Percentiles rank a stretch among this genome's conserved stretches.
phyloP scores from a whole-genome alignment of 1,140 invertebrate species.

The Reticulitermes speratus region DNA sequence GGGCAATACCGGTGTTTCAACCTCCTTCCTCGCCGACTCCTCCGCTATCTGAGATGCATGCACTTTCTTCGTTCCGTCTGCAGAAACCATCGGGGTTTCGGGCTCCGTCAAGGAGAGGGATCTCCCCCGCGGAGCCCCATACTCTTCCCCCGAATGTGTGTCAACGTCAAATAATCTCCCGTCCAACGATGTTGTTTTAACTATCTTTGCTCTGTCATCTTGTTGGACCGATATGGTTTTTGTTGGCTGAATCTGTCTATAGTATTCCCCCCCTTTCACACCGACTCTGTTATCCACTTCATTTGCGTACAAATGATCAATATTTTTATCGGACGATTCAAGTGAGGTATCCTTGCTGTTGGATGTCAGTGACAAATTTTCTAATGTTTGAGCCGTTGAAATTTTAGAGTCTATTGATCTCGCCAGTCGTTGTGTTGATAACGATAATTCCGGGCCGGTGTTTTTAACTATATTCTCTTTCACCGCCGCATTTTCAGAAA shows the following conservation, averaged over 20 bases:
- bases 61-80: neutral
- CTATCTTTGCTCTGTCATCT: neutral
- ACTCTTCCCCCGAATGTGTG: conserved; percentile 22
- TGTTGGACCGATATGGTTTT: neutral
- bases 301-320: neutral
- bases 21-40: neutral
- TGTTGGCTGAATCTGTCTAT: conserved; percentile 25
- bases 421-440: neutral
- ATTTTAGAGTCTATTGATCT: neutral
- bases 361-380: neutral
- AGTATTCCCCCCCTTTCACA: conserved; percentile 4
- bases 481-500: neutral
- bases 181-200: neutral
- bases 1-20: neutral
- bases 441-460: neutral
- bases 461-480: neutral
- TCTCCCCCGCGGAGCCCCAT: conserved; percentile 31
- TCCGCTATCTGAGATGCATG: neutral
- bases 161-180: neutral
- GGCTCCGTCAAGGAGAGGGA: conserved; percentile 17
- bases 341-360: neutral
- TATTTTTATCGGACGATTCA: neutral
- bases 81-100: conserved; percentile 23
- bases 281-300: neutral
- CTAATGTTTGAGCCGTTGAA: neutral